Conservation (phyloP, 2,113 vertebrate genomes). For the Actinemys pallida region DNA sequence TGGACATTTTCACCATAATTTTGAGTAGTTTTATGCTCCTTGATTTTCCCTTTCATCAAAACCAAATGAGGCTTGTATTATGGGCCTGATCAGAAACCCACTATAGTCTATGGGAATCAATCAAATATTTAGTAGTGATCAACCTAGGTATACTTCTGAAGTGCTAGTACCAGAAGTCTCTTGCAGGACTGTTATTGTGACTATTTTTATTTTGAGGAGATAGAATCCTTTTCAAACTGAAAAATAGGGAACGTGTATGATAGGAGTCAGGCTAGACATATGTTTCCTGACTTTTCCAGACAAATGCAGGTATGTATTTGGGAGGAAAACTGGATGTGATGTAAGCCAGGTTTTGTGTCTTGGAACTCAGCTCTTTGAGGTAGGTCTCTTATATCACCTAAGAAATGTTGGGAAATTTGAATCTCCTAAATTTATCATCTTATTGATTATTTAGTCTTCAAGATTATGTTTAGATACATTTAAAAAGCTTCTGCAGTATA, state of each 20-base stretch:
- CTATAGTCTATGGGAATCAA: not conserved
- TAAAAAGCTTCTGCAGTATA: not conserved
- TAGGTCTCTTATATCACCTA: not conserved
- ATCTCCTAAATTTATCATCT: not conserved
- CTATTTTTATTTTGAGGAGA: not conserved
- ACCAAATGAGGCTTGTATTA: not conserved
- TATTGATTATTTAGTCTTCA: not conserved
- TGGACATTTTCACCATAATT: not conserved
- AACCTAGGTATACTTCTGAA: not conserved
- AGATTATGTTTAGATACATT: not conserved
- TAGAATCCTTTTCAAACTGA: not conserved
- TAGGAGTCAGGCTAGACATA: not conserved
- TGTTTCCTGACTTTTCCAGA: not conserved
- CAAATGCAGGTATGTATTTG: not conserved
- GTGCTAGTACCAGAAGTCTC: not conserved
- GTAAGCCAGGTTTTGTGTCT: not conserved
- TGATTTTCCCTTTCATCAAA: rapidly evolving
- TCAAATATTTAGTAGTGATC: not conserved
- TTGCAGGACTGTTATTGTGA: not conserved
- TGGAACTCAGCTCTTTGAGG: not conserved
- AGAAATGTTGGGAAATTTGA: conserved; percentile 20
- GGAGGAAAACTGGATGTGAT: not conserved
- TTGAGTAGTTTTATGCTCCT: not conserved
- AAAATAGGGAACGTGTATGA: not conserved
- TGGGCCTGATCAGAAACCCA: not conserved